Percentiles rank a stretch among this genome's conserved stretches.
These are phyloP conservation scores for Aphidoletes aphidimyza DNA, from an alignment of 2,888 invertebrate species.

Conservation along the genomic window DNA sequence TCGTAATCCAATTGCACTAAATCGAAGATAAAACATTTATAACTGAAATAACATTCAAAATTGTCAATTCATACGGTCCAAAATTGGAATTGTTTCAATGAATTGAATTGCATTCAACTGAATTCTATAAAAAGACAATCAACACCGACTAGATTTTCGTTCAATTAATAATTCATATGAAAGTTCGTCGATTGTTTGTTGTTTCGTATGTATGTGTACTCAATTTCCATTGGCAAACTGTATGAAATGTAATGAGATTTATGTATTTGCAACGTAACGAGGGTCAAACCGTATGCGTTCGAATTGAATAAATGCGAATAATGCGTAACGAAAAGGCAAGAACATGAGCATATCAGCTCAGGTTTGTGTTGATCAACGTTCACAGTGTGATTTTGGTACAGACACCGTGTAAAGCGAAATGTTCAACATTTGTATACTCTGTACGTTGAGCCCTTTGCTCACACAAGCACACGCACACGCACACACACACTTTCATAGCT, in stretches of 20 bases:
- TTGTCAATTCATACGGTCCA: too few species aligned
- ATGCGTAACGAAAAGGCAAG: conserved; percentile 16
- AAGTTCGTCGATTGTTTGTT: background rate
- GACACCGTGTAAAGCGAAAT: conserved; percentile 38
- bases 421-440: background rate
- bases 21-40: too few species aligned
- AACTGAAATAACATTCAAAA: background rate
- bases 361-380: too few species aligned
- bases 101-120: too few species aligned
- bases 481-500: background rate
- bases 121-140: too few species aligned
- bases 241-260: background rate
- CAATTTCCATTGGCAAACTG: background rate
- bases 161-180: background rate
- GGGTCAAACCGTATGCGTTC: conserved; percentile 21
- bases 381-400: conserved; percentile 18
- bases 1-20: too few species aligned
- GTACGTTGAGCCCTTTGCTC: too few species aligned
- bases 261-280: background rate
- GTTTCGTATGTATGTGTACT: background rate
- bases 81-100: too few species aligned
- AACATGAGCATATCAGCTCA: too few species aligned
- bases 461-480: background rate
- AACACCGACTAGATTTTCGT: background rate
- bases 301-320: background rate